Percentiles rank a stretch among this genome's conserved stretches.
phyloP scores from a whole-genome alignment of 2,888 invertebrate species.

The Tetrapedia diversipes region DNA sequence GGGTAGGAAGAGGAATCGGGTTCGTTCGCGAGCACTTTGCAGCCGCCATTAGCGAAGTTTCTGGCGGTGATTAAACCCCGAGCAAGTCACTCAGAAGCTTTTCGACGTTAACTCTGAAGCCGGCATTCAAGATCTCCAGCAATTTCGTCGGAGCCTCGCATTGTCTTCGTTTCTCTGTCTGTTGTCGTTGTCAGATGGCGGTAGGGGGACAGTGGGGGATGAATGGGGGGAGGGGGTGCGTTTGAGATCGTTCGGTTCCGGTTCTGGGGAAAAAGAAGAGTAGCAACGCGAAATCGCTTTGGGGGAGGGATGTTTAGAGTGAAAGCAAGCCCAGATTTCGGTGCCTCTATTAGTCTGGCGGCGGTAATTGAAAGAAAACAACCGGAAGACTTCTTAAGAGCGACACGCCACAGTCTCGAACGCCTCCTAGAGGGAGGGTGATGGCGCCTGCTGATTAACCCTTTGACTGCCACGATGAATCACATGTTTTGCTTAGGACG shows the following conservation, averaged over 20 bases:
- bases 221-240: slow-evolving; percentile 4
- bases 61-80: slow-evolving; percentile 76
- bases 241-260: slow-evolving; percentile 57
- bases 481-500: too few species aligned
- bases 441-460: slow-evolving; percentile 5
- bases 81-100: slow-evolving; percentile 77
- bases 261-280: slow-evolving; percentile 39
- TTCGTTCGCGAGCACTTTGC: slow-evolving; percentile 76
- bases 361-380: slow-evolving; percentile 60
- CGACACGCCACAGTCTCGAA: not conserved
- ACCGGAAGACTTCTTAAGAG: slow-evolving; percentile 4
- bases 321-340: slow-evolving; percentile 56
- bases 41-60: slow-evolving; percentile 77
- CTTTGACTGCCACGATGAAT: not conserved
- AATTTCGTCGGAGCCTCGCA: slow-evolving; percentile 63
- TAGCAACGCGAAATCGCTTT: slow-evolving; percentile 39
- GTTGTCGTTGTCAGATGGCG: not conserved
- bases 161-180: slow-evolving; percentile 47
- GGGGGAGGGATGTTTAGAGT: slow-evolving; percentile 43
- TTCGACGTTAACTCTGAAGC: slow-evolving; percentile 71
- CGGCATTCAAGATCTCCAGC: slow-evolving; percentile 70
- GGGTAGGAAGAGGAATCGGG: slow-evolving; percentile 74
- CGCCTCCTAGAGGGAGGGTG: not conserved
- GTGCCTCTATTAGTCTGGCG: slow-evolving; percentile 39
- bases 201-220: too few species aligned